Evolutionary conservation across 2,888 invertebrate genomes (phyloP).

Genomic region (Embidobia sp.): DNA sequence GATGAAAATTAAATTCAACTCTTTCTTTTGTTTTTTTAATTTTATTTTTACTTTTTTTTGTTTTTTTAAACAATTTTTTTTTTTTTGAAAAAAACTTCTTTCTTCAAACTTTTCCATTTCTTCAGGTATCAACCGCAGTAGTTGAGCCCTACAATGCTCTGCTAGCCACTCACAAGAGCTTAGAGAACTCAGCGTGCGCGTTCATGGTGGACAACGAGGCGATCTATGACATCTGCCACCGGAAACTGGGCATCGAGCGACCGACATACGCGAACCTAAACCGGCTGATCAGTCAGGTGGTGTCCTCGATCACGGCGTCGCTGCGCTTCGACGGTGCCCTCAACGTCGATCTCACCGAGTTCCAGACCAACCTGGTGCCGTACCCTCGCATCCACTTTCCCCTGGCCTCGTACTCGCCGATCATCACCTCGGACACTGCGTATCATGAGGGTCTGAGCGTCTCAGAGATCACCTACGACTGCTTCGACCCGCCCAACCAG

Average conservation of each 20-base stretch:
- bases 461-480: constrained; percentile 91
- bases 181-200: constrained; percentile 93
- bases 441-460: constrained; percentile 90
- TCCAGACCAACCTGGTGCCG: constrained; percentile 91
- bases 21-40: too few relatives aligned
- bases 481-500: constrained; percentile 94
- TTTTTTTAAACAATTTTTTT: too few relatives aligned
- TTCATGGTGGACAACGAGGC: constrained; percentile 98
- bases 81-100: too few relatives aligned
- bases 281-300: constrained; percentile 89
- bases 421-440: constrained; percentile 88
- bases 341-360: constrained; percentile 95
- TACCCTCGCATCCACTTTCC: constrained; percentile 87
- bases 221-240: constrained; percentile 95
- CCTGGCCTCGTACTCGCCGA: constrained; percentile 87
- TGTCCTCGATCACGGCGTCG: constrained; percentile 84
- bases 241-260: constrained; percentile 91
- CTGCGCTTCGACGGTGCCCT: constrained; percentile 85
- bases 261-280: constrained; percentile 93
- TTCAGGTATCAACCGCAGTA: constrained; percentile 92
- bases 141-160: constrained; percentile 97
- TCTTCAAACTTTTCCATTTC: not conserved
- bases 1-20: too few relatives aligned
- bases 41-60: too few relatives aligned
- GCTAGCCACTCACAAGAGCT: constrained; percentile 94